Conservation (phyloP, 1,140 invertebrate genomes). For the Tyrophagus putrescentiae region DNA sequence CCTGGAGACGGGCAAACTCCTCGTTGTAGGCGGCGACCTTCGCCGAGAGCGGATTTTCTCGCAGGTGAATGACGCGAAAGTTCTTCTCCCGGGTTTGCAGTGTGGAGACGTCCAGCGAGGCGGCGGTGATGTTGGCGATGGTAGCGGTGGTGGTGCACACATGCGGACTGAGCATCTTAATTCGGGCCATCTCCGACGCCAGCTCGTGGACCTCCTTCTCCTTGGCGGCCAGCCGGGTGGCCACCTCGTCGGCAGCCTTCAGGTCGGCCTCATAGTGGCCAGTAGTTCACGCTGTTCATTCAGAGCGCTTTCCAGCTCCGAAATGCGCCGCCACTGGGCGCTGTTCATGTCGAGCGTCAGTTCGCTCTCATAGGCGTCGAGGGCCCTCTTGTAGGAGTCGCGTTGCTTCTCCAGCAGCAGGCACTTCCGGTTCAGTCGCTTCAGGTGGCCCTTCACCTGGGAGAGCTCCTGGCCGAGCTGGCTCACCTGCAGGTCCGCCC, state of each 20-base stretch:
- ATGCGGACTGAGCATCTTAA: background rate
- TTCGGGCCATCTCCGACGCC: conserved; percentile 11
- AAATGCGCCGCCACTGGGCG: conserved; percentile 10
- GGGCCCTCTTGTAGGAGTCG: conserved; percentile 22
- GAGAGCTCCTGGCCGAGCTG: background rate
- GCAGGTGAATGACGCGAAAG: conserved; percentile 41
- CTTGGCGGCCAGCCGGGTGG: too few species aligned
- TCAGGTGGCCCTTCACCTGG: too few species aligned
- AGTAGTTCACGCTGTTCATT: too few species aligned
- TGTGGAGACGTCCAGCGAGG: background rate
- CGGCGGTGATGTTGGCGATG: too few species aligned
- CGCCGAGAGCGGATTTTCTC: conserved; percentile 55
- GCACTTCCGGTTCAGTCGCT: conserved; percentile 14
- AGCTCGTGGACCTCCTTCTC: conserved; percentile 20
- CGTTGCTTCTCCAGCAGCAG: conserved; percentile 17
- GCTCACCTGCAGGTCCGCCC: background rate
- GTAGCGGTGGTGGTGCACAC: background rate
- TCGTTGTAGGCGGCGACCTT: conserved; percentile 47
- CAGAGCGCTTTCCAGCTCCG: conserved; percentile 23
- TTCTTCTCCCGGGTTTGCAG: background rate
- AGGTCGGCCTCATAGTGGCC: too few species aligned
- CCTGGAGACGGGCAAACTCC: conserved; percentile 49
- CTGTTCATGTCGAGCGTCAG: conserved; percentile 17
- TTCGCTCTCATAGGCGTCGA: conserved; percentile 23
- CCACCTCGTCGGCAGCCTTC: background rate